Percentiles rank a stretch among this genome's conserved stretches.
Evolutionary conservation across 2,797 vertebrate genomes (phyloP).

Genomic region (Falco rusticolus): DNA sequence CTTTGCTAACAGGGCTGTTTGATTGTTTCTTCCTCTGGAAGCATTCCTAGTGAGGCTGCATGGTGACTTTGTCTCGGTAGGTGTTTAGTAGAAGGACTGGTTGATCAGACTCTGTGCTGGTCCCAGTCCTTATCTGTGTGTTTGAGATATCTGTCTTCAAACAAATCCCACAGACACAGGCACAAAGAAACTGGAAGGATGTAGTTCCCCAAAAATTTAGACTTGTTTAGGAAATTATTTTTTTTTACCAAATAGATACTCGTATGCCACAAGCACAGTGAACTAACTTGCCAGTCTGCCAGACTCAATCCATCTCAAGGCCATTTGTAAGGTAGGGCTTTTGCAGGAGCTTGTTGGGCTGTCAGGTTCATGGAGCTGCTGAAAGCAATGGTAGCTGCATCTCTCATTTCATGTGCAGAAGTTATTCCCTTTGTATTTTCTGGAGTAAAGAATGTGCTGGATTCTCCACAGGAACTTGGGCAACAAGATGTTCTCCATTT

Average conservation of each 20-base stretch:
- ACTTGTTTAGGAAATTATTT: neutral
- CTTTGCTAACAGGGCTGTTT: neutral
- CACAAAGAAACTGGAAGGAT: neutral
- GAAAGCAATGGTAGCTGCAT: neutral
- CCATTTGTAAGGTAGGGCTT: neutral
- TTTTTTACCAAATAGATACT: neutral
- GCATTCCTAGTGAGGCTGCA: neutral
- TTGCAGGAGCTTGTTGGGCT: neutral
- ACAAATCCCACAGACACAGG: neutral
- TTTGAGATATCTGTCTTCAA: neutral
- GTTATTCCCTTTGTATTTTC: neutral
- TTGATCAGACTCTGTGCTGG: neutral
- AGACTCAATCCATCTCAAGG: neutral
- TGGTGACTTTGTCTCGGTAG: neutral
- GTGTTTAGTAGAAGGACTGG: neutral
- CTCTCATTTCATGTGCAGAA: neutral
- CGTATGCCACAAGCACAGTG: neutral
- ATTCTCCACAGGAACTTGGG: neutral
- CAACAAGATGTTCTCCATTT: neutral
- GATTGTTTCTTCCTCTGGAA: neutral
- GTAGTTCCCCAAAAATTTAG: neutral
- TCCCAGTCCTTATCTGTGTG: neutral
- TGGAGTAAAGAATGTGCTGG: neutral
- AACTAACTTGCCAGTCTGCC: neutral
- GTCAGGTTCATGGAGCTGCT: neutral